Base-by-base conservation (phyloP, 2,113 vertebrate genomes). In the Phycodurus eques region DNA sequence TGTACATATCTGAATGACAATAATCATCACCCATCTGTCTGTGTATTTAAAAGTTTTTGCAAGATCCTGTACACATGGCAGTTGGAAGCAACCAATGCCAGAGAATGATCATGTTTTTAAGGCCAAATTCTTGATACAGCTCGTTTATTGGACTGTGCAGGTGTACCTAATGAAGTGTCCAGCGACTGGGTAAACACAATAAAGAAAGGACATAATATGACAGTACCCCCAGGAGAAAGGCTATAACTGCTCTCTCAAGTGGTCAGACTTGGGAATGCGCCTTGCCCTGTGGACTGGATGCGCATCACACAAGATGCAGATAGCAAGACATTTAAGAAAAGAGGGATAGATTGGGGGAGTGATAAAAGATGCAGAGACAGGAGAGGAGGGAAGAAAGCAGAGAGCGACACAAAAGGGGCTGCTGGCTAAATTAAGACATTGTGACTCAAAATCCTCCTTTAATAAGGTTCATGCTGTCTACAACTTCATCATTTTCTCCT, bases 381-480 rank as follows among this genome's bases (percentile, higher is more conserved):
- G 47, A 20, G 31, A 13, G 46, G 47, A 20, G 31, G 71, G 68
- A 66, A 86, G 73, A 76, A 82, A 72, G 85, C 72, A 85, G 76
- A 68, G 69, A 72, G 54, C 66, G 57, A 85, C 85, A 82, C 86
- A 87, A 87, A 89, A 90, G 87, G 90, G 94, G 95, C 96, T 96
- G 96, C 96, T 94, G 94, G 94, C 96, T 98, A 99, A 99, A 99
- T 99, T 96, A 99, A 99, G 98, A 96, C 95, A 97, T 98, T 98
- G 97, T 98, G 97, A 98, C 98, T 99, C 95, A 97, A 98, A 99
- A 99, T 98, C 97, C 97, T 99, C 95, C 96, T 98, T 98, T 99
- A 99, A 99, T 99, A 99, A 99, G 98, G 97, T 99, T 98, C 98
- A 99, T 95, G 97, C 98, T 98, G 98, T 98, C 98, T 99, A 99